These are phyloP conservation scores for Lamellibrachia satsuma DNA, from an alignment of 2,888 invertebrate genomes.

Conservation along the genomic window DNA sequence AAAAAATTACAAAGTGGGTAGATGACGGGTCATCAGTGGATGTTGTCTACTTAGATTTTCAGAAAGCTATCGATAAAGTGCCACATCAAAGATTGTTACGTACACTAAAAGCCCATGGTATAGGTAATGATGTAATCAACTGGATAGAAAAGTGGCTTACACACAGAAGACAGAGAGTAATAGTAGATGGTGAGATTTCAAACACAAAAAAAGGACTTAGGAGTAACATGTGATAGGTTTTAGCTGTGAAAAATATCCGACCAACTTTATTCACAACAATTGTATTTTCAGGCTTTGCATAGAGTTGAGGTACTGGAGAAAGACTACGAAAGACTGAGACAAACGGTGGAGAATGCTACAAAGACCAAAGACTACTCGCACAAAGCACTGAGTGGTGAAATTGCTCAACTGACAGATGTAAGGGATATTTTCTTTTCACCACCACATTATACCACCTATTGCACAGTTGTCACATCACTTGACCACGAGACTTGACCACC, in stretches of 20 bases:
- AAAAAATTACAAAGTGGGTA: too few relatives aligned
- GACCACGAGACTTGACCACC: not conserved
- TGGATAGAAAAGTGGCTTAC: too few relatives aligned
- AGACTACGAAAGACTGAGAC: constrained; percentile 65
- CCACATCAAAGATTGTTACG: too few relatives aligned
- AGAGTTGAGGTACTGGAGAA: constrained; percentile 81
- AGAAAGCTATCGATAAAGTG: too few relatives aligned
- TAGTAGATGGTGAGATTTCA: too few relatives aligned
- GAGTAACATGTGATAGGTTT: not conserved
- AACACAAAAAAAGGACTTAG: too few relatives aligned
- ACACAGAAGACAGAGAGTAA: too few relatives aligned
- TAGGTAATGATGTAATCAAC: too few relatives aligned
- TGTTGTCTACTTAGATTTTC: too few relatives aligned
- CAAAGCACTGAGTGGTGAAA: constrained; percentile 55
- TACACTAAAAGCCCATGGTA: too few relatives aligned
- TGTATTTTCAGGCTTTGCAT: constrained; percentile 75
- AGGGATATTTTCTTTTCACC: constrained; percentile 37
- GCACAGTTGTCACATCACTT: not conserved
- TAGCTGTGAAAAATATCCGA: not conserved
- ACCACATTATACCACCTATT: not conserved
- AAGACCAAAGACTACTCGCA: constrained; percentile 51
- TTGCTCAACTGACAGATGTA: constrained; percentile 61
- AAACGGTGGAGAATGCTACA: constrained; percentile 49
- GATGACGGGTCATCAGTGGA: too few relatives aligned
- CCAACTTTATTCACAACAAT: not conserved